Evolutionary conservation across 2,113 vertebrate genomes (phyloP).

Genomic region (Scortum barcoo): DNA sequence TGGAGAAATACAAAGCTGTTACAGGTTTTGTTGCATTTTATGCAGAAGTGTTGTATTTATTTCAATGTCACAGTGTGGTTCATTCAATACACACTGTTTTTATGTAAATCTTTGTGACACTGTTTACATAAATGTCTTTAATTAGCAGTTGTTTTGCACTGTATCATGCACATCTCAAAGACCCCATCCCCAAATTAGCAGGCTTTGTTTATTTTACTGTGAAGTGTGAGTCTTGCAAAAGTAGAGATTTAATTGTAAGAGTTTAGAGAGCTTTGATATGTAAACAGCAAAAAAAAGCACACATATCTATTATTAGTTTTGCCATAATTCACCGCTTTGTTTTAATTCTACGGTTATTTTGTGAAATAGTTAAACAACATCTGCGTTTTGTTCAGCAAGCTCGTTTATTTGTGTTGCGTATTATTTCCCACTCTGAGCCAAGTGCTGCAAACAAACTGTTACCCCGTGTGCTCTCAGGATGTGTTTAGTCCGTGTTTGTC

Average conservation of each 20-base stretch:
- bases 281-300: conserved; percentile 19
- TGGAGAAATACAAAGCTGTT: not conserved
- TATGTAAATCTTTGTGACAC: not conserved
- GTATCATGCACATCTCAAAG: not conserved
- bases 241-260: conserved; percentile 14
- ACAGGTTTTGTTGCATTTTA: not conserved
- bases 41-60: conserved; percentile 6
- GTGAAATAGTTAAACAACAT: conserved; percentile 18
- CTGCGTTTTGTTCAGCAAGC: not conserved
- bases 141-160: conserved; percentile 1
- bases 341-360: not conserved
- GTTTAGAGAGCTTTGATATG: conserved; percentile 23
- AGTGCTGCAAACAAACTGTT: not conserved
- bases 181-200: conserved; percentile 34
- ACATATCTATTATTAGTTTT: not conserved
- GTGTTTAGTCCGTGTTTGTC: conserved; percentile 9
- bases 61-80: conserved; percentile 13
- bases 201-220: conserved; percentile 34
- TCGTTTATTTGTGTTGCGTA: conserved; percentile 32
- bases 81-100: conserved; percentile 9
- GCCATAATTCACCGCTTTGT: not conserved
- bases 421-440: conserved; percentile 37
- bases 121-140: conserved; percentile 51
- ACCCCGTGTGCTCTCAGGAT: conserved; percentile 3
- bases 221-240: conserved; percentile 11